These are phyloP conservation scores for Bufo gargarizans DNA, from an alignment of 2,113 vertebrate genomes.

Conservation along the genomic window DNA sequence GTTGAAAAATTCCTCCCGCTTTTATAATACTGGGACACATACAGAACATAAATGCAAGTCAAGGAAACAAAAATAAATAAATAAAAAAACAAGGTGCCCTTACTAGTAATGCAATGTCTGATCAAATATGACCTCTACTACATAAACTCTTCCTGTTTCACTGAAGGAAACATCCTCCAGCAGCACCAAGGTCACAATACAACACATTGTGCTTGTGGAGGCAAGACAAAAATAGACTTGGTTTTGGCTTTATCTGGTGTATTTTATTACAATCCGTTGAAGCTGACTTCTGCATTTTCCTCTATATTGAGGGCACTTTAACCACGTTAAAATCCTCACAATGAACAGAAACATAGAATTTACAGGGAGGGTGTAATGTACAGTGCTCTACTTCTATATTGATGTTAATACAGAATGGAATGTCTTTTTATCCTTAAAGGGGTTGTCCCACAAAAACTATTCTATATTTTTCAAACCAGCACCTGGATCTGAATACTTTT, in stretches of 20 bases:
- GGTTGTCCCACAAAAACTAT: too few relatives aligned
- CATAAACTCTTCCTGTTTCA: neutral
- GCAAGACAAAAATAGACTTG: slow-evolving; percentile 49
- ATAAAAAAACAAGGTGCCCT: neutral
- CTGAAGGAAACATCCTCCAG: neutral
- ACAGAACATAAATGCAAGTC: neutral
- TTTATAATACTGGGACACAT: neutral
- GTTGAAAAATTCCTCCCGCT: too few relatives aligned
- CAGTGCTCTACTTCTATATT: too few relatives aligned
- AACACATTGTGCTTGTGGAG: slow-evolving; percentile 35
- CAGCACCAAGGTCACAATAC: slow-evolving; percentile 32
- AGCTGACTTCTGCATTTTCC: slow-evolving; percentile 53
- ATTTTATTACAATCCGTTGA: slow-evolving; percentile 64
- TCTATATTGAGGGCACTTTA: slow-evolving; percentile 34
- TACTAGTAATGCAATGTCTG: neutral
- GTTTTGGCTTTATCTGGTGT: slow-evolving; percentile 56
- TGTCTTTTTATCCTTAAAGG: too few relatives aligned
- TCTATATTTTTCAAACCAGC: too few relatives aligned
- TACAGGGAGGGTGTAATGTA: neutral
- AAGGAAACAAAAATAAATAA: neutral
- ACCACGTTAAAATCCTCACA: slow-evolving; percentile 62
- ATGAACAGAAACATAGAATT: slow-evolving; percentile 62
- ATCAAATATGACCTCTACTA: neutral
- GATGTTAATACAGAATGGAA: too few relatives aligned
- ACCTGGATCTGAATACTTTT: too few relatives aligned